Percentiles rank a stretch among this genome's conserved stretches.
phyloP scores from a whole-genome alignment of 2,888 invertebrate species.

The Eudemis profundana region DNA sequence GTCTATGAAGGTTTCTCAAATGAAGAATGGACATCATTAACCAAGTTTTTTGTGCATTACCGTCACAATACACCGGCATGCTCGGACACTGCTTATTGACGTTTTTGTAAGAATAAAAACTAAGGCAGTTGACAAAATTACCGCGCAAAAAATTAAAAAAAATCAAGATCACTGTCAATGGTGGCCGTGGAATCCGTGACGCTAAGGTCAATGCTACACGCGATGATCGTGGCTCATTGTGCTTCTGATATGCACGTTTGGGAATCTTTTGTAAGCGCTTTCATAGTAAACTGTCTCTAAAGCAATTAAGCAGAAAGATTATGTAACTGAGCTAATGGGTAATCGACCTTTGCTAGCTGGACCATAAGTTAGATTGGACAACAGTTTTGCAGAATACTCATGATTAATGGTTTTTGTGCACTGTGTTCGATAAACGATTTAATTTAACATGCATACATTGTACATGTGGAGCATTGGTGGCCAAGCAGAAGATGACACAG shows the following conservation, averaged over 20 bases:
- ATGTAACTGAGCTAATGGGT: slow-evolving; percentile 5
- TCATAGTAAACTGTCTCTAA: slow-evolving; percentile 19
- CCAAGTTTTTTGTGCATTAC: slow-evolving; percentile 60
- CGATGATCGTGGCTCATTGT: slow-evolving; percentile 19
- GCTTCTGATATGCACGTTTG: slow-evolving; percentile 13
- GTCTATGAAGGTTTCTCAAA: slow-evolving; percentile 21
- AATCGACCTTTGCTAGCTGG: not conserved
- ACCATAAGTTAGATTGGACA: too few species aligned
- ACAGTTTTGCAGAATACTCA: not conserved
- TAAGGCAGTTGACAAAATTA: slow-evolving; percentile 59
- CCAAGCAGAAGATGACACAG: too few species aligned
- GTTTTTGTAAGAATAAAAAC: slow-evolving; percentile 59
- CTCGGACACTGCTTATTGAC: slow-evolving; percentile 55
- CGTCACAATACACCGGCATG: slow-evolving; percentile 59
- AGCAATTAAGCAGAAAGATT: slow-evolving; percentile 5
- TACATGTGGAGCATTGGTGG: too few species aligned
- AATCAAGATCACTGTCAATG: slow-evolving; percentile 81
- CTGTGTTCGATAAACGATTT: too few species aligned
- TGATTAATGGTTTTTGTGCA: too few species aligned
- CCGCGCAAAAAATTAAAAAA: slow-evolving; percentile 64
- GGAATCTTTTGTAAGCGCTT: slow-evolving; percentile 11
- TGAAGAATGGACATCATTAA: slow-evolving; percentile 50
- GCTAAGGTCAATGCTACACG: slow-evolving; percentile 52
- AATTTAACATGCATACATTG: too few species aligned
- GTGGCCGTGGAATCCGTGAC: slow-evolving; percentile 62